These are phyloP conservation scores for Lepeophtheirus nordmannii DNA, from an alignment of 2,888 invertebrate genomes.

Conservation along the genomic window DNA sequence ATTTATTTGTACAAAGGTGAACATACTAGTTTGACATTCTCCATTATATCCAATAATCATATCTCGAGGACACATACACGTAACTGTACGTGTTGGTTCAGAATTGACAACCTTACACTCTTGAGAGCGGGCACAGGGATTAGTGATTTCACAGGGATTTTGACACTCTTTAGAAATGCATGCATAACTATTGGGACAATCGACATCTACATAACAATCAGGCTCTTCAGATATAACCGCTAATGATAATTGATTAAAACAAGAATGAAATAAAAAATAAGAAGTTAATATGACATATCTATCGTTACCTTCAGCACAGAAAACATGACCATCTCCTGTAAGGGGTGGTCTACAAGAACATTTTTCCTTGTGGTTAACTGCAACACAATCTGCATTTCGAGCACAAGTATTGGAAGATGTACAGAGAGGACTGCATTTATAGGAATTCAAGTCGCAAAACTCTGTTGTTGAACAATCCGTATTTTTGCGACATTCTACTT, in stretches of 20 bases:
- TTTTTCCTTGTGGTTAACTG: slow-evolving; percentile 62
- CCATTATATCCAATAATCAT: slow-evolving; percentile 35
- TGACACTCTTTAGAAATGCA: slow-evolving; percentile 38
- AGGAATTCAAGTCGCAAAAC: slow-evolving; percentile 25
- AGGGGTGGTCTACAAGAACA: slow-evolving; percentile 64
- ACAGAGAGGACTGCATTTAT: slow-evolving; percentile 27
- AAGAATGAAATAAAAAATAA: neutral
- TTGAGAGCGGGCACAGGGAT: slow-evolving; percentile 33
- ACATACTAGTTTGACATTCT: slow-evolving; percentile 42
- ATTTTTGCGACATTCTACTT: slow-evolving; percentile 25
- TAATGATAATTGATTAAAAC: neutral
- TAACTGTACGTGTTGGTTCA: slow-evolving; percentile 32
- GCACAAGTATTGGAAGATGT: slow-evolving; percentile 43
- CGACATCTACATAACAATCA: slow-evolving; percentile 35
- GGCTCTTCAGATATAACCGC: slow-evolving; percentile 38
- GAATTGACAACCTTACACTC: slow-evolving; percentile 29
- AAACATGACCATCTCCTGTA: slow-evolving; percentile 45
- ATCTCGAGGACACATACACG: slow-evolving; percentile 70
- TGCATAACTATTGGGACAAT: slow-evolving; percentile 61
- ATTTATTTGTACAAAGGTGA: neutral
- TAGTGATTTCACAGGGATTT: slow-evolving; percentile 37
- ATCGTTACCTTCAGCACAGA: slow-evolving; percentile 1
- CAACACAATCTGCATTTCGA: slow-evolving; percentile 60
- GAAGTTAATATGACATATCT: neutral
- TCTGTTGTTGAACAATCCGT: slow-evolving; percentile 15